Conservation (phyloP, 1,140 invertebrate species). For the Aphis gossypii region DNA sequence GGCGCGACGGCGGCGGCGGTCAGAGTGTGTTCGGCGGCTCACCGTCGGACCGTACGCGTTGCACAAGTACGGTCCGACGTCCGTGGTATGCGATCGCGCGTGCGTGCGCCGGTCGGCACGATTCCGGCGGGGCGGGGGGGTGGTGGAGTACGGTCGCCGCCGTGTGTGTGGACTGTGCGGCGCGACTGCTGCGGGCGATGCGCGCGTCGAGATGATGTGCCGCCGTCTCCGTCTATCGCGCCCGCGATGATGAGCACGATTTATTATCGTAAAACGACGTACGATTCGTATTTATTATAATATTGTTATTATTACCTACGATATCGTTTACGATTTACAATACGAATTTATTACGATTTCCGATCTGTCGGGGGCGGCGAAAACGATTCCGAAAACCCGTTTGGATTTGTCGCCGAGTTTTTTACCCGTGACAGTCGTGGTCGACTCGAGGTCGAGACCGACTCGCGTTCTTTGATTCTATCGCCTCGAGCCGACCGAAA, state of each 20-base stretch:
- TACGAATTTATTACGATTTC: not conserved
- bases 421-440: too few relatives aligned
- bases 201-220: not conserved
- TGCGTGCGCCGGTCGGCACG: not conserved
- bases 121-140: not conserved
- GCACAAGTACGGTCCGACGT: not conserved
- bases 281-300: too few relatives aligned
- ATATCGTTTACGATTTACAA: not conserved
- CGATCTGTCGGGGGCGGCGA: not conserved
- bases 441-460: too few relatives aligned
- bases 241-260: too few relatives aligned
- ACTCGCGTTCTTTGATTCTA: not conserved
- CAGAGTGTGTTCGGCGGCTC: not conserved
- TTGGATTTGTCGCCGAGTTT: not conserved
- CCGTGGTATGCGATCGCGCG: not conserved
- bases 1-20: not conserved
- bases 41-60: not conserved
- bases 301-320: too few relatives aligned
- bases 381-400: not conserved
- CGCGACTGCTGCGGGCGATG: not conserved
- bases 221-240: not conserved
- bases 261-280: too few relatives aligned
- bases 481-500: not conserved
- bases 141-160: too few relatives aligned
- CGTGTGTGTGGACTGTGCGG: not conserved